A percentile compares a stretch with the other conserved stretches of the same genome.
These are phyloP conservation scores for Thalassoma bifasciatum DNA, from an alignment of 2,113 vertebrate species.

Conservation along the genomic window DNA sequence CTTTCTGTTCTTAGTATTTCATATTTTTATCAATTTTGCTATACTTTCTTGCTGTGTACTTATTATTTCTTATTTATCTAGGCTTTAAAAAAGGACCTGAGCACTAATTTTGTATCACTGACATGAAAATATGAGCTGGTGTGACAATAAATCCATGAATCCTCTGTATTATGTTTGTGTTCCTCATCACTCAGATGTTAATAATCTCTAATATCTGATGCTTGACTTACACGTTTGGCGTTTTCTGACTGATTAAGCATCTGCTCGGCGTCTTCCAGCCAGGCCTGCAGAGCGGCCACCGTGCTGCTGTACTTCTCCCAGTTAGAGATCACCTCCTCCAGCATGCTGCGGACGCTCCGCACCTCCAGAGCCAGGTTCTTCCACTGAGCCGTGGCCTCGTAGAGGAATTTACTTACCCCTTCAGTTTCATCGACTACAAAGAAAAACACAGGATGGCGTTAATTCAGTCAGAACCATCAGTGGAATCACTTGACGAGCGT, in stretches of 20 bases:
- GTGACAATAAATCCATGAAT: no score
- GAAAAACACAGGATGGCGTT: not conserved
- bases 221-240: constrained; percentile 88
- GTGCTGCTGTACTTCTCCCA: constrained; percentile 95
- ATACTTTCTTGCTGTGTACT: no score
- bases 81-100: no score
- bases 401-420: constrained; percentile 92
- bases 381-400: constrained; percentile 93
- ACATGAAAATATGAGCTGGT: no score
- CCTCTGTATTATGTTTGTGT: not conserved
- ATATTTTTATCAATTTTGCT: no score
- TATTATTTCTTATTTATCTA: no score
- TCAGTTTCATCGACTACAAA: constrained; percentile 93
- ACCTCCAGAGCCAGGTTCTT: constrained; percentile 94
- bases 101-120: no score
- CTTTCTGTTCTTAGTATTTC: no score
- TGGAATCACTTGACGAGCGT: not conserved
- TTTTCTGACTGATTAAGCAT: constrained; percentile 93
- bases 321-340: constrained; percentile 96
- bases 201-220: not conserved
- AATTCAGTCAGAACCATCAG: not conserved
- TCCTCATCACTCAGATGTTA: not conserved
- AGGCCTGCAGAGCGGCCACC: constrained; percentile 93
- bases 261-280: constrained; percentile 97
- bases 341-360: constrained; percentile 95